Conservation (phyloP, 2,888 invertebrate species). For the Luperina testacea region DNA sequence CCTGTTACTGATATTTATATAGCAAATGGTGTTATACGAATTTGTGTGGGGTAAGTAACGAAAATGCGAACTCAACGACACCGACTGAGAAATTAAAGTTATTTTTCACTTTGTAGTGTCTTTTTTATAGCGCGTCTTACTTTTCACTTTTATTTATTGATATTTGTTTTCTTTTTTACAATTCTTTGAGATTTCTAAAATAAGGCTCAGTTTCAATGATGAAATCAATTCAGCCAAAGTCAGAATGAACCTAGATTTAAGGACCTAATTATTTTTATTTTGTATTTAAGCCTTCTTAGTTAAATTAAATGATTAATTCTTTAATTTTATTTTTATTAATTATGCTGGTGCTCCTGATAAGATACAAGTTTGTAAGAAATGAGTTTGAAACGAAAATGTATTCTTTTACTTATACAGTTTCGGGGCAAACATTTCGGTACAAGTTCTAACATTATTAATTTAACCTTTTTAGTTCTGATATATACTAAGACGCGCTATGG, state of each 20-base stretch:
- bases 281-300: not conserved
- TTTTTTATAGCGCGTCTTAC: too few species aligned
- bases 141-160: too few species aligned
- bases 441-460: conserved; percentile 29
- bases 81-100: too few species aligned
- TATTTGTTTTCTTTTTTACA: too few species aligned
- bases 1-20: too few species aligned
- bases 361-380: conserved; percentile 14
- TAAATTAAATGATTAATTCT: not conserved
- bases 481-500: conserved; percentile 74
- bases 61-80: too few species aligned
- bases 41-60: too few species aligned
- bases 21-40: too few species aligned
- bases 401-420: conserved; percentile 2
- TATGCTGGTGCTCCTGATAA: not conserved
- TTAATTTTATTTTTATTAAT: not conserved
- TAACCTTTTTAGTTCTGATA: conserved; percentile 67
- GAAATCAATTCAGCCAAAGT: not conserved
- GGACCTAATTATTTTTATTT: not conserved
- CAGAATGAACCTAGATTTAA: not conserved
- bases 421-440: not conserved
- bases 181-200: not conserved
- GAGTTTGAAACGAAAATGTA: not conserved
- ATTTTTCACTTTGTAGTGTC: too few species aligned
- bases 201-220: not conserved